Evolutionary conservation across 1,140 invertebrate genomes (phyloP), one percentile per base, ranked within the genome.

Genomic region (Magallana angulata): DNA sequence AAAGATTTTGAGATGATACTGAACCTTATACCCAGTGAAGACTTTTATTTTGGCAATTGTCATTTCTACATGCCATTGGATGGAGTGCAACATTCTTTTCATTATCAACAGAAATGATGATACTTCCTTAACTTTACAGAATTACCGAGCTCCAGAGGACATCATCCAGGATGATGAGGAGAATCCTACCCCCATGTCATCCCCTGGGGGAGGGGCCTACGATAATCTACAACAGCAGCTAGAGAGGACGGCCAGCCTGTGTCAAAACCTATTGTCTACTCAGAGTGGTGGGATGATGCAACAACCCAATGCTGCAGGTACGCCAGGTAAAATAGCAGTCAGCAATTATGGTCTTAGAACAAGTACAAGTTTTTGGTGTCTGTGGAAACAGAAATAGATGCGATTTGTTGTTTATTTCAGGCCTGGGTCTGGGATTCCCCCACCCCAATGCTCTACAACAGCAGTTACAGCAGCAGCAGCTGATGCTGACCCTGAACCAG

Each of bases 381-480:
- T 5, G 2, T 48, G 5, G 36, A 48, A 48, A 48, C 36, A 48
- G 36, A 48, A 48, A 48, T 48, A 48, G 36, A 48, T 48, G 36
- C 2, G 36, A 48, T 0, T 18, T 64, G 62, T 64, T 80, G 0
- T 80, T 16, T 80, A 57, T 82, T 82, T 57, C 57, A 82, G 81
- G 81, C 81, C 18, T 57, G n/a, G 81, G 48, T 57, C 48, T 57
- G 14, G 16, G 56, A 57, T 56, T 9, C 57, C 81, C 81, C 18
- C 18, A 58, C 7, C 76, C 88, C n/a, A 90, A 92, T 58, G 82
- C 89, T 60, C 82, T 92, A 48, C 91, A 92, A 85, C 91, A 93
- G 64, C 91, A 92, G 81, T 84, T 93, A 57, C 92, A 94, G 85
- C 93, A 94, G 80, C 93, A 94, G 82, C 93, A 94, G 85, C 84